A percentile compares a stretch with the other conserved stretches of the same genome.
phyloP scores from a whole-genome alignment of 2,888 invertebrate genomes.

The Eurois occulta region DNA sequence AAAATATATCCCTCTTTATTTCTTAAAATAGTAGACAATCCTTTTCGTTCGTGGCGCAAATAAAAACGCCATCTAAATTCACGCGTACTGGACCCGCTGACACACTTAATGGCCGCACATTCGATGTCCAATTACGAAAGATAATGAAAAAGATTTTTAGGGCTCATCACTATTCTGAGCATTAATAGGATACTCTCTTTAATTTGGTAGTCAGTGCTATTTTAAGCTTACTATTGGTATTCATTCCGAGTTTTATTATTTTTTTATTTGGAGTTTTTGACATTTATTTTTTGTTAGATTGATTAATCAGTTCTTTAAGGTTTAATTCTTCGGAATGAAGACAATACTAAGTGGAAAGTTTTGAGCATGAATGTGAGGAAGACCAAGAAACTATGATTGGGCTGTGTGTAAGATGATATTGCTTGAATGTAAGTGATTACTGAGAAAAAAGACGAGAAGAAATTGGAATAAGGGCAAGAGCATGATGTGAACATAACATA shows the following conservation, averaged over 20 bases:
- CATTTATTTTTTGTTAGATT: neutral
- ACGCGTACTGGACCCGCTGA: slow-evolving; percentile 59
- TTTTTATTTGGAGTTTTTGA: neutral
- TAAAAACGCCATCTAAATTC: slow-evolving; percentile 81
- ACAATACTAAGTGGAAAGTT: neutral
- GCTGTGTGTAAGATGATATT: neutral
- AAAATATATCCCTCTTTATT: slow-evolving; percentile 38
- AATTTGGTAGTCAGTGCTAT: neutral
- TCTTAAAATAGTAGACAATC: slow-evolving; percentile 44
- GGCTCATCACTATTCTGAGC: slow-evolving; percentile 15
- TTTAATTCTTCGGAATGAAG: neutral
- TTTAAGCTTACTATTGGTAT: neutral
- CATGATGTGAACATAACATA: neutral
- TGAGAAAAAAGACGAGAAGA: neutral
- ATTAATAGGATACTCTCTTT: neutral
- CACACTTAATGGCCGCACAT: slow-evolving; percentile 75
- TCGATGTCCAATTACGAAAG: slow-evolving; percentile 76
- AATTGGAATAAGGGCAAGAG: neutral
- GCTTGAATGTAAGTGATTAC: neutral
- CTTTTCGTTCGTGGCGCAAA: slow-evolving; percentile 68
- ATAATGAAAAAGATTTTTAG: slow-evolving; percentile 69
- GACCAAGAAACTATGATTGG: neutral
- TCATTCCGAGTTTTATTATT: neutral
- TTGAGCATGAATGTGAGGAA: neutral
- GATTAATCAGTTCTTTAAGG: neutral